Evolutionary conservation across 1,140 invertebrate genomes (phyloP), one percentile per base, ranked within the genome.

Genomic region (Heliothis virescens): DNA sequence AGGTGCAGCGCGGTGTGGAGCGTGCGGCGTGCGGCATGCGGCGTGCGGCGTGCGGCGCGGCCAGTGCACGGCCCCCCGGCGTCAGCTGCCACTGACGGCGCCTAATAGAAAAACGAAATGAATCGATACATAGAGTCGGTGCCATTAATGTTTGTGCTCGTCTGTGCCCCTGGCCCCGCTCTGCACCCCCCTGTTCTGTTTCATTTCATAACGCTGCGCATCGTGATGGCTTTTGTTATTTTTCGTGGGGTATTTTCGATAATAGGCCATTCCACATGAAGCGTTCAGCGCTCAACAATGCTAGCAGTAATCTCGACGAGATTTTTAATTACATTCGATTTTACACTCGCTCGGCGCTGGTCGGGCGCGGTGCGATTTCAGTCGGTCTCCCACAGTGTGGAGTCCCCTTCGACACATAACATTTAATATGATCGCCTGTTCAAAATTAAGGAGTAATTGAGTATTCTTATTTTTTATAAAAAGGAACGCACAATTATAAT

Each of bases 321-420:
- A 29, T 71, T 83, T 78, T 83, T 84, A 84, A 82, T 84, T 84
- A 75, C 80, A 55, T 84, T 80, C 65, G 63, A 65, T 81, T 69
- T 76, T 59, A 41, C 18, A 69, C 10, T 48, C 26, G 4, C 48
- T 57, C 59, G 16, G 59, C 50, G 0, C 11, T 21, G 26, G 13
- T 41, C n/a, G 59, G 16, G 15, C 10, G 41, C 52, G 50, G 65
- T n/a, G 26, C 71, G 10, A 60, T 74, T 18, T 47, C n/a, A 53
- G 16, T 13, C 55, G 57, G 26, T 60, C n/a, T 50, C 53, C 16
- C 34, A 41, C 52, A 55, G 71, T 50, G n/a, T 7, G 34, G 34
- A 16, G 16, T 41, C 72, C 72, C 72, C 55, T 16, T 74, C 72
- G 41, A 47, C 16, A 60, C 72, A 74, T 60, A 21, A 50, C 21